phyloP scores from a whole-genome alignment of 2,888 invertebrate species.

The Bombyx huttoni region DNA sequence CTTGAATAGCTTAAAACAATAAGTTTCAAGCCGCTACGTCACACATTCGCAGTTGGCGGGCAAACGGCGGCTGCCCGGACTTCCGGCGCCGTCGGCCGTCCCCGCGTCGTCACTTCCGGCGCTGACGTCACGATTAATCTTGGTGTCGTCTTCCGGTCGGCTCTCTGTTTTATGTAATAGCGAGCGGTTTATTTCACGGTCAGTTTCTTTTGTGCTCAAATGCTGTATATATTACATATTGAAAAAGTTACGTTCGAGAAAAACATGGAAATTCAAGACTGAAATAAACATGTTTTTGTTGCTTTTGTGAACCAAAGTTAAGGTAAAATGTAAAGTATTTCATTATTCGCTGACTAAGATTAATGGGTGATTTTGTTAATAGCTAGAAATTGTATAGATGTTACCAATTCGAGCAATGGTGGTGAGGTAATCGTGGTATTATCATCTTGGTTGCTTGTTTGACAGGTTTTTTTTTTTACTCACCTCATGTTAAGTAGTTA shows the following conservation, averaged over 20 bases:
- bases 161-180: constrained; percentile 24
- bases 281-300: too few relatives aligned
- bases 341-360: too few relatives aligned
- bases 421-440: too few relatives aligned
- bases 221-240: background rate
- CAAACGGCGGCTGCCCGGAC: constrained; percentile 10
- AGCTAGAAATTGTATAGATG: too few relatives aligned
- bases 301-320: too few relatives aligned
- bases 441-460: too few relatives aligned
- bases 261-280: background rate
- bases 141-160: constrained; percentile 31
- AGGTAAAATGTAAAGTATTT: too few relatives aligned
- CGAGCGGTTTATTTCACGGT: constrained; percentile 2
- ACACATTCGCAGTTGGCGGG: background rate
- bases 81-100: constrained; percentile 11
- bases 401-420: too few relatives aligned
- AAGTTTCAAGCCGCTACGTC: background rate
- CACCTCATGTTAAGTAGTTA: too few relatives aligned
- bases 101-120: constrained; percentile 21
- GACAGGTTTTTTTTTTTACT: too few relatives aligned
- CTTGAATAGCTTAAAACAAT: background rate
- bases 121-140: constrained; percentile 42
- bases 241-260: background rate
- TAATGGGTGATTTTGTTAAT: too few relatives aligned
- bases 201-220: background rate